Conservation (phyloP, 2,888 invertebrate species). For the Callyntrura guangdongensis region DNA sequence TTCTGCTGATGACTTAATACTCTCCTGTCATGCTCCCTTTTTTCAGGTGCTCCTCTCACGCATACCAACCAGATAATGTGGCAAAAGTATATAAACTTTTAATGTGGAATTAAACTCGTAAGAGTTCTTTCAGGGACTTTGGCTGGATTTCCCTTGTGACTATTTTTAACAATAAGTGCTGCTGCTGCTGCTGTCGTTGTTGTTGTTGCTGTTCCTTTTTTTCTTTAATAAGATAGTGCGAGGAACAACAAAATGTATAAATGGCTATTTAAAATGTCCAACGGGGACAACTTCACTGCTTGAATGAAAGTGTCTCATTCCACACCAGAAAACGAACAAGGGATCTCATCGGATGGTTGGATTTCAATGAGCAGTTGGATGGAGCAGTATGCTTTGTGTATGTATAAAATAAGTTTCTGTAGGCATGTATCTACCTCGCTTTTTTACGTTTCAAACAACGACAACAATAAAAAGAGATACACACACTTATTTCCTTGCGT, state of each 20-base stretch:
- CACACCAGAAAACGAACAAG: slow-evolving; percentile 6
- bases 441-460: slow-evolving; percentile 29
- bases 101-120: not conserved
- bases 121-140: not conserved
- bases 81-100: slow-evolving; percentile 14
- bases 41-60: not conserved
- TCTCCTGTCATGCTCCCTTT: not conserved
- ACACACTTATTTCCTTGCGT: not conserved
- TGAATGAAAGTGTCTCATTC: slow-evolving; percentile 24
- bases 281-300: slow-evolving; percentile 25
- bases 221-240: not conserved
- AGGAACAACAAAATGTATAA: not conserved
- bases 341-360: slow-evolving; percentile 43
- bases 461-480: slow-evolving; percentile 36
- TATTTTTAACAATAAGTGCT: not conserved
- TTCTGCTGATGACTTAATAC: slow-evolving; percentile 33
- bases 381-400: not conserved
- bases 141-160: not conserved
- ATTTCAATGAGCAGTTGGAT: slow-evolving; percentile 42
- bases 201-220: not conserved
- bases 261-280: slow-evolving; percentile 19
- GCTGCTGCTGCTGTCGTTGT: not conserved
- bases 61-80: not conserved
- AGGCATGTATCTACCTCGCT: not conserved
- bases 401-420: not conserved